Conservation (phyloP, 2,888 invertebrate species). For the Xestia c-nigrum region DNA sequence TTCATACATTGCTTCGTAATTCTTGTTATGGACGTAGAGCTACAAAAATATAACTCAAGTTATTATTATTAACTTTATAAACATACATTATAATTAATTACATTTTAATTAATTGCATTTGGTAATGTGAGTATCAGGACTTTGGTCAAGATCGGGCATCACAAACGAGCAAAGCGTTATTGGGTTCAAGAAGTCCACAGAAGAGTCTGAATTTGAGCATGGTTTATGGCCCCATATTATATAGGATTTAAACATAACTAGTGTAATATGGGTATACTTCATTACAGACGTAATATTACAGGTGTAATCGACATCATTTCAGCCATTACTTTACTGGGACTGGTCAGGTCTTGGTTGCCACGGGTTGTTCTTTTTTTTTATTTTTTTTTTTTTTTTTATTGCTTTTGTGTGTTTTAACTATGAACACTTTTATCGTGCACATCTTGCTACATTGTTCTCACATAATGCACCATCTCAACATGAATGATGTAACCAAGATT, state of each 20-base stretch:
- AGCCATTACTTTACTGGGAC: too few species aligned
- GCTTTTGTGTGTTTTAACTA: too few species aligned
- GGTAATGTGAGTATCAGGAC: background rate
- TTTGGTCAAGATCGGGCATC: background rate
- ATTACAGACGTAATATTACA: background rate
- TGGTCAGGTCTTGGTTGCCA: too few species aligned
- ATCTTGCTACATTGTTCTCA: too few species aligned
- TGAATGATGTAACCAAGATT: too few species aligned
- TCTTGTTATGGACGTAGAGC: conserved; percentile 89
- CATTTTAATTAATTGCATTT: background rate
- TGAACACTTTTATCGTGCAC: too few species aligned
- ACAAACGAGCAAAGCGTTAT: background rate
- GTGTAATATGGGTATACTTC: background rate
- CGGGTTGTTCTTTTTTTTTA: too few species aligned
- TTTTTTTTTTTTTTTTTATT: too few species aligned
- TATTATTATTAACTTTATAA: background rate
- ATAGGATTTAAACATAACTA: background rate
- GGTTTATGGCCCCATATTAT: background rate
- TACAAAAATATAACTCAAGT: conserved; percentile 70
- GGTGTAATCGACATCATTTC: too few species aligned
- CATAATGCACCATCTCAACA: too few species aligned
- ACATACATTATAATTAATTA: background rate
- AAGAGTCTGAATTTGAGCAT: background rate
- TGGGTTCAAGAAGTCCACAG: background rate
- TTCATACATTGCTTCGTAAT: conserved; percentile 90